phyloP scores from a whole-genome alignment of 1,140 invertebrate genomes.

The Dolichoris vasculosae region DNA sequence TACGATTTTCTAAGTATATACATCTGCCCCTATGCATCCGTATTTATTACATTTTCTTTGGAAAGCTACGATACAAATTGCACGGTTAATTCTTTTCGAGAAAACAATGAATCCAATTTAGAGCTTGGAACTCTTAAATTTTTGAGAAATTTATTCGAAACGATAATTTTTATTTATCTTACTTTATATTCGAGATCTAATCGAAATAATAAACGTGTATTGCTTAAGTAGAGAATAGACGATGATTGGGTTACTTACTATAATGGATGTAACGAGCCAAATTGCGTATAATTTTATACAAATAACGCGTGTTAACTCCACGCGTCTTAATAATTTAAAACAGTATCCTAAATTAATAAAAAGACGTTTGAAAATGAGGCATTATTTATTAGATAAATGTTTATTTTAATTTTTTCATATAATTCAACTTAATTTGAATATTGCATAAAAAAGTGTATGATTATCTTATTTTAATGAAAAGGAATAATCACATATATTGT shows the following conservation, averaged over 20 bases:
- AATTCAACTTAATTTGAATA: not conserved
- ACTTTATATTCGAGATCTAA: no score
- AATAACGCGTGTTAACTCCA: not conserved
- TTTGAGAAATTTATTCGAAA: no score
- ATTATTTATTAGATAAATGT: not conserved
- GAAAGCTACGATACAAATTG: no score
- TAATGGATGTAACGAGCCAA: not conserved
- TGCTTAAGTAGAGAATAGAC: no score
- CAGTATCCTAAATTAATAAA: not conserved
- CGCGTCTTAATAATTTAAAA: not conserved
- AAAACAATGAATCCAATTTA: no score
- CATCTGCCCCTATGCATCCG: not conserved
- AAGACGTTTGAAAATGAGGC: not conserved
- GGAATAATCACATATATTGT: not conserved
- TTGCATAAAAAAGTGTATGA: not conserved
- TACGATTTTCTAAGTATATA: not conserved
- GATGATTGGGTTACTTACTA: not conserved
- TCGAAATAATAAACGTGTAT: no score
- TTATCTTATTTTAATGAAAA: not conserved
- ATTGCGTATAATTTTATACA: not conserved
- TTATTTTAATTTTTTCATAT: not conserved
- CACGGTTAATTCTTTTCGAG: no score
- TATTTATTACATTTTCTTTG: not conserved
- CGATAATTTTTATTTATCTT: no score
- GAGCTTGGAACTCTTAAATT: no score